phyloP scores from a whole-genome alignment of 2,888 invertebrate genomes.

The Ecliptopera silaceata region DNA sequence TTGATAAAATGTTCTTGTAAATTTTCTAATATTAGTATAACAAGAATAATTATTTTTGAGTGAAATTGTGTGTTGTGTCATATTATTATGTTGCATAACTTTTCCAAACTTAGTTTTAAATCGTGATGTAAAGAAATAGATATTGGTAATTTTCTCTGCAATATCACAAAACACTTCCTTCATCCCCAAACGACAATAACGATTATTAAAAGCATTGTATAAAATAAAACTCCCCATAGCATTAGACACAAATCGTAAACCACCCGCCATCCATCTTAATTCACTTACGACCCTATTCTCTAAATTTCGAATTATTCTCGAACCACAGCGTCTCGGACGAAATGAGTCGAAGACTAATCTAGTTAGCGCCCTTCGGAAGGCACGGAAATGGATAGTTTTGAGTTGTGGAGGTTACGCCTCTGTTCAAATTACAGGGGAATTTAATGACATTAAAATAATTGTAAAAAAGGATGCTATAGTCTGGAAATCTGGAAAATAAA shows the following conservation, averaged over 20 bases:
- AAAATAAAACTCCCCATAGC: conserved; percentile 28
- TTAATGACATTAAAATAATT: no score
- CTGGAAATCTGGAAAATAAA: no score
- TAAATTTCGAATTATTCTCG: conserved; percentile 65
- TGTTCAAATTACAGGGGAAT: neutral
- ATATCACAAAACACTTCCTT: neutral
- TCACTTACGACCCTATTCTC: conserved; percentile 62
- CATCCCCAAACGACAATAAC: conserved; percentile 1
- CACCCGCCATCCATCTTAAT: conserved; percentile 67
- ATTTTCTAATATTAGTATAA: no score
- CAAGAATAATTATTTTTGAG: no score
- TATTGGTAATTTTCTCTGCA: neutral
- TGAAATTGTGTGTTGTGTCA: no score
- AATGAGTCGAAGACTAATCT: conserved; percentile 72
- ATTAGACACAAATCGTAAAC: conserved; percentile 39
- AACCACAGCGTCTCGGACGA: conserved; percentile 62
- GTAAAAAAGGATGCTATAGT: no score
- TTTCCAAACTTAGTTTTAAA: no score
- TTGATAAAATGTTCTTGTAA: no score
- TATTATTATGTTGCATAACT: no score
- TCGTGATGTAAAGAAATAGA: no score
- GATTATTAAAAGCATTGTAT: conserved; percentile 18
- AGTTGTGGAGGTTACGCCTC: conserved; percentile 40
- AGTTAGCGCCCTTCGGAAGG: conserved; percentile 51
- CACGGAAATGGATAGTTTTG: conserved; percentile 59